A percentile compares a stretch with the other conserved stretches of the same genome.
Evolutionary conservation across 2,113 vertebrate genomes (phyloP).

Genomic region (Neolamprologus modestus): DNA sequence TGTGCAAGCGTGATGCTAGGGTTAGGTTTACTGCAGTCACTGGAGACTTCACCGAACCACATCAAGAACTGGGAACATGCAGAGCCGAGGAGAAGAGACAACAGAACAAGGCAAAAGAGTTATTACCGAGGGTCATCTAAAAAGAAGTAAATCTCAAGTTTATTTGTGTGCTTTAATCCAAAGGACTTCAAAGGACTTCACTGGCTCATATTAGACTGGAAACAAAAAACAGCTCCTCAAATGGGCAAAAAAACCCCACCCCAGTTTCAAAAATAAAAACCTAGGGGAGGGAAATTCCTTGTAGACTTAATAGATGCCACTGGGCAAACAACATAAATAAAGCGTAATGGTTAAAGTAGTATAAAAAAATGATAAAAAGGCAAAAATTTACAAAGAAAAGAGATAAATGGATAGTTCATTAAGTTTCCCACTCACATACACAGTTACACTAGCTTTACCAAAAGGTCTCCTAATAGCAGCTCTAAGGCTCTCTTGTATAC

Average conservation of each 20-base stretch:
- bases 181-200: neutral
- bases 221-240: neutral
- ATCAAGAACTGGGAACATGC: neutral
- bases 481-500: neutral
- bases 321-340: neutral
- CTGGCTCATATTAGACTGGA: neutral
- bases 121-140: neutral
- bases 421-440: neutral
- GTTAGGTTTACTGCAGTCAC: neutral
- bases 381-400: neutral
- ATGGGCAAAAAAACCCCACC: accelerated
- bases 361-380: neutral
- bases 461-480: neutral
- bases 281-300: neutral
- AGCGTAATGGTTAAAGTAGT: neutral
- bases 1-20: neutral
- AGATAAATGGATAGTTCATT: neutral
- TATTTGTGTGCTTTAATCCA: neutral
- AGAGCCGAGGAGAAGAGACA: neutral
- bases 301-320: neutral
- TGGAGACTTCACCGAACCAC: neutral
- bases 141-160: neutral
- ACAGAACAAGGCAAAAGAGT: neutral
- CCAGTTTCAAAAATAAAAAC: neutral
- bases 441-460: neutral